Percentiles rank a stretch among this genome's conserved stretches.
These are phyloP conservation scores for Tribolium madens DNA, from an alignment of 1,140 invertebrate species.

Conservation along the genomic window DNA sequence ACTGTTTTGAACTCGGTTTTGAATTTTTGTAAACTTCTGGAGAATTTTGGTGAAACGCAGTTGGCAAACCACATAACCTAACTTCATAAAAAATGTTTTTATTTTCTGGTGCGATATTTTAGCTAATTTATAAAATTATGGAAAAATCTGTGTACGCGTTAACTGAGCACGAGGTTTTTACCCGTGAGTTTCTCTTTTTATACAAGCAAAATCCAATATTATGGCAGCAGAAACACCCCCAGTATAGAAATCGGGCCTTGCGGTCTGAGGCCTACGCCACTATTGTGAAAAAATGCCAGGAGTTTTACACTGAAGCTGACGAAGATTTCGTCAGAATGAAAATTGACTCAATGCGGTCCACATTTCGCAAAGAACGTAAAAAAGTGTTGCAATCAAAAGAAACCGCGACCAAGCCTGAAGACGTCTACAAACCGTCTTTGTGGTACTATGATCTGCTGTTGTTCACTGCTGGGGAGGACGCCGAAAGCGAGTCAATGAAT, in stretches of 20 bases:
- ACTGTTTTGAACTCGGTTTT: no score
- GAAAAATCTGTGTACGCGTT: slow-evolving; percentile 43
- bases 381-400: slow-evolving; percentile 49
- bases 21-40: no score
- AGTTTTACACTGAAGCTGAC: slow-evolving; percentile 54
- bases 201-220: slow-evolving; percentile 51
- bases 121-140: slow-evolving; percentile 7
- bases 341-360: slow-evolving; percentile 50
- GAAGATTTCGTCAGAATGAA: slow-evolving; percentile 54
- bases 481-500: not conserved
- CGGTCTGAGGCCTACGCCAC: slow-evolving; percentile 49
- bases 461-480: slow-evolving; percentile 52
- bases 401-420: slow-evolving; percentile 31
- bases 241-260: slow-evolving; percentile 49
- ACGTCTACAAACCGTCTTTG: slow-evolving; percentile 52
- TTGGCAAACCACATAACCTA: no score
- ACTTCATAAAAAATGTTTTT: no score
- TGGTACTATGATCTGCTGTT: slow-evolving; percentile 56
- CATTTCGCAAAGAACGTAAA: slow-evolving; percentile 53
- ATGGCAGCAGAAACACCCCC: slow-evolving; percentile 53
- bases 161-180: slow-evolving; percentile 50
- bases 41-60: no score
- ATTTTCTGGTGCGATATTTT: not conserved
- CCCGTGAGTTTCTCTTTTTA: slow-evolving; percentile 49
- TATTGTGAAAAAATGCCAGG: slow-evolving; percentile 49